Base-by-base conservation (phyloP, 2,888 invertebrate genomes). In the Mimumesa dahlbomi region DNA sequence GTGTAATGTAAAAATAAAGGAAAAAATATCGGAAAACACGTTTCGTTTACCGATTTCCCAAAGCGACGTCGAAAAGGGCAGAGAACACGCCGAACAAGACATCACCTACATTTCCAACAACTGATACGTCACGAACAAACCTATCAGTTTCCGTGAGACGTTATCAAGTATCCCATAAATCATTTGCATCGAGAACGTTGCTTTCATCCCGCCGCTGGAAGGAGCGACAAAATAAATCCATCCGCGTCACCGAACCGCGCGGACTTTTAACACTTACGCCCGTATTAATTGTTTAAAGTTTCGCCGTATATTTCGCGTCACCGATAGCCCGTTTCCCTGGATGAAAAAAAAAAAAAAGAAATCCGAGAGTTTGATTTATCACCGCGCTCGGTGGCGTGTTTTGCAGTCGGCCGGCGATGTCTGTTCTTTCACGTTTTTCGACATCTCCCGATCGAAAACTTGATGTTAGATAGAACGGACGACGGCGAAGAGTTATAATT, bases 401-500 rank as follows among this genome's bases (percentile, higher is more conserved):
- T 63, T 42, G 53, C 34, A 31, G 57, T 52, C 21, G 14, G 62
- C 40, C 21, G 11, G 6, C 52, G 48, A 34, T 29, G 25, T 25
- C 72, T 59, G 45, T 69, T 73, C 63, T 66, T 73, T 58, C 57
- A 13, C 45, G 45, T 52, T 71, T 58, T 74, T n/a, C n/a, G 65
- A 72, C 68, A 43, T 40, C 58, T 50, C 46, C 16, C 71, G 64
- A 77, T 76, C 56, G 76, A 63, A 72, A 67, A 68, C 43, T 46
- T 61, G 73, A 73, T 53, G 52, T 36, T 54, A 61, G 22, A 53
- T 34, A 43, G 36, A 67, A 48, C 38, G 49, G 54, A 54, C 52
- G 54, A 16, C 46, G 53, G 21, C 48, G 56, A 62, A 48, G 45
- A 45, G 66, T 76, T 68, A 69, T 74, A 72, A 79, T 76, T 79